Base-by-base conservation (phyloP, 1,140 invertebrate species). In the Diachasma alloeum region DNA sequence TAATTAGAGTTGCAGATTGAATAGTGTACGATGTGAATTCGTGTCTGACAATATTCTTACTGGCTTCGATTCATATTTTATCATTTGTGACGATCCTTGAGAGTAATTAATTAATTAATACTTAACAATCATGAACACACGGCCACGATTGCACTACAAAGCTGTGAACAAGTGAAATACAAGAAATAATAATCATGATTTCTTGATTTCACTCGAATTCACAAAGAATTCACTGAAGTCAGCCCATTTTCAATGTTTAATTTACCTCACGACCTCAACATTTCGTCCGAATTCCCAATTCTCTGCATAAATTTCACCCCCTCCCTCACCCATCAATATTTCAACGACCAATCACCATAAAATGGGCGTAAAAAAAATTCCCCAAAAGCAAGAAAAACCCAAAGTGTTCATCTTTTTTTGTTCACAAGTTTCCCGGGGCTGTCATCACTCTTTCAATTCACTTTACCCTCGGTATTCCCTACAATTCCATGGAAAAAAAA, bases 41-140 rank as follows among this genome's bases (percentile, higher is more conserved):
- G 59, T 63, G 59, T 63, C 59, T 17, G 39, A 53, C 24, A 22
- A 56, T 70, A 26, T 72, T 44, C 46, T 72, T 67, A 31, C 44
- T 72, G 39, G 24, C 48, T 73, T 59, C 42, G 22, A 26, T 59
- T 24, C 48, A n/a, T 31, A 15, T 48, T 63, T 75, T 39, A 53
- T 44, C 53, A 26, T 76, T 26, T 26, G 46, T 76, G 53, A 76
- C 26, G 37, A 71, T 70, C 68, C 46, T 76, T 42, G 59, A 9
- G 15, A 31, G 48, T 17, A 69, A 69, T 83, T 82, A 76, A 66
- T 72, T 82, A 76, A 66, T 72, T 59, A 72, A 72, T 77, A 75
- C 74, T 63, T 31, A 31, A 63, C 59, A 77, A 76, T 84, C 80
- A 85, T 87, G 87, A 89, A 89, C 87, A 89, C 87, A 84, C 85